A percentile compares a stretch with the other conserved stretches of the same genome.
Conservation (phyloP, 2,888 invertebrate genomes). For the Hipparchia semele region DNA sequence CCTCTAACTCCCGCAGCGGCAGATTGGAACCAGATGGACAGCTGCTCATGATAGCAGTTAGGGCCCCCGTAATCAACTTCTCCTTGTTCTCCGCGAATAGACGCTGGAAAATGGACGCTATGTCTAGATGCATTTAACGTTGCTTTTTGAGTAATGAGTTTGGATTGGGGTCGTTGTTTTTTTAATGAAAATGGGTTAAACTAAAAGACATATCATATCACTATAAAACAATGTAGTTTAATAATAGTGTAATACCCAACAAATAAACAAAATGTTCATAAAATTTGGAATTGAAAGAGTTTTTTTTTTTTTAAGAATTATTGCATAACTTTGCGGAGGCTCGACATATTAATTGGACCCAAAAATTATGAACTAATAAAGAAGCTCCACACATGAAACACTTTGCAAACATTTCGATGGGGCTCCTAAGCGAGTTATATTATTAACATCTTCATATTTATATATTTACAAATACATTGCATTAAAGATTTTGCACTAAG, state of each 20-base stretch:
- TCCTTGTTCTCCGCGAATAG: conserved; percentile 99
- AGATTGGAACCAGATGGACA: conserved; percentile 68
- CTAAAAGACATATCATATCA: background rate
- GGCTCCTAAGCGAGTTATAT: background rate
- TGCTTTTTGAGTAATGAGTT: background rate
- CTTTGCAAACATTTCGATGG: too few species aligned
- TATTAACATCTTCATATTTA: background rate
- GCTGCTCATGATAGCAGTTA: conserved; percentile 87
- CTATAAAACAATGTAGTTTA: too few species aligned
- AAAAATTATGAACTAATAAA: background rate
- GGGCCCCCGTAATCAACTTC: conserved; percentile 95
- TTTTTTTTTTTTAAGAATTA: background rate
- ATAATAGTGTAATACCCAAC: too few species aligned
- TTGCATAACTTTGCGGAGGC: background rate
- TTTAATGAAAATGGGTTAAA: background rate
- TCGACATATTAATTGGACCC: background rate
- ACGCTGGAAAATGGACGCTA: conserved; percentile 84
- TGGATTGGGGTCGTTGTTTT: background rate
- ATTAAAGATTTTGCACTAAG: too few species aligned
- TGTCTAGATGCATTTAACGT: background rate
- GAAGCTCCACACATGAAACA: too few species aligned
- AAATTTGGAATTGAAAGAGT: background rate
- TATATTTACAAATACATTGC: conserved; percentile 7
- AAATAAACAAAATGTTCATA: too few species aligned
- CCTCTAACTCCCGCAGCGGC: conserved; percentile 91